Conservation (phyloP, 2,888 invertebrate species). For the Drosophila prolongata region DNA sequence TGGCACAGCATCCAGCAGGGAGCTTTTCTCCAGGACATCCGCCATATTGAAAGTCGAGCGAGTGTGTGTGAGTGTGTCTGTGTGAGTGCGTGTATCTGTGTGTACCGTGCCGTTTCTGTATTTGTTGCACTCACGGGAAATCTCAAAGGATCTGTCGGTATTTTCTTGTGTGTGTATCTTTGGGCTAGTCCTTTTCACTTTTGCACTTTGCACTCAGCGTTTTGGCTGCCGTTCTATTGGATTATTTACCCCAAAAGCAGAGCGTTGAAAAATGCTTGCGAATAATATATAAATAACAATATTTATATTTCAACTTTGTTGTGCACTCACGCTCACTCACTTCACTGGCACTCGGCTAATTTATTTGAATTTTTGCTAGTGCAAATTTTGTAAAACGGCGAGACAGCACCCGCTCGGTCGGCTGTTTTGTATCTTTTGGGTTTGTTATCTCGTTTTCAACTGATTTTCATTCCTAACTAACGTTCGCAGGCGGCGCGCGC, state of each 20-base stretch:
- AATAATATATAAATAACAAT: neutral
- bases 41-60: conserved; percentile 78
- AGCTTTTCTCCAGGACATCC: conserved; percentile 84
- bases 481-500: conserved; percentile 55
- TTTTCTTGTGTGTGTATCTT: conserved; percentile 57
- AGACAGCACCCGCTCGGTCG: conserved; percentile 51
- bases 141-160: conserved; percentile 50
- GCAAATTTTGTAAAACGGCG: conserved; percentile 28
- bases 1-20: conserved; percentile 77
- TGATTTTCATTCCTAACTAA: conserved; percentile 81
- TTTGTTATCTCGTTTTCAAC: conserved; percentile 83
- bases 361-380: conserved; percentile 35
- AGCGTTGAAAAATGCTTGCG: conserved; percentile 39
- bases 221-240: conserved; percentile 37
- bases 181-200: conserved; percentile 41
- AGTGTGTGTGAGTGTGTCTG: conserved; percentile 24
- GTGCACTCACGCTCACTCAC: conserved; percentile 28
- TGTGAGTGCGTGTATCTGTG: conserved; percentile 21
- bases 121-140: conserved; percentile 56
- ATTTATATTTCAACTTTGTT: conserved; percentile 23
- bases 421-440: conserved; percentile 65
- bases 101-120: conserved; percentile 20
- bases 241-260: conserved; percentile 31
- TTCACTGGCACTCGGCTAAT: conserved; percentile 45
- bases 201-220: conserved; percentile 44